Percentiles rank a stretch among this genome's conserved stretches.
Evolutionary conservation across 2,797 vertebrate genomes (phyloP).

Genomic region (Tamandua tetradactyla): DNA sequence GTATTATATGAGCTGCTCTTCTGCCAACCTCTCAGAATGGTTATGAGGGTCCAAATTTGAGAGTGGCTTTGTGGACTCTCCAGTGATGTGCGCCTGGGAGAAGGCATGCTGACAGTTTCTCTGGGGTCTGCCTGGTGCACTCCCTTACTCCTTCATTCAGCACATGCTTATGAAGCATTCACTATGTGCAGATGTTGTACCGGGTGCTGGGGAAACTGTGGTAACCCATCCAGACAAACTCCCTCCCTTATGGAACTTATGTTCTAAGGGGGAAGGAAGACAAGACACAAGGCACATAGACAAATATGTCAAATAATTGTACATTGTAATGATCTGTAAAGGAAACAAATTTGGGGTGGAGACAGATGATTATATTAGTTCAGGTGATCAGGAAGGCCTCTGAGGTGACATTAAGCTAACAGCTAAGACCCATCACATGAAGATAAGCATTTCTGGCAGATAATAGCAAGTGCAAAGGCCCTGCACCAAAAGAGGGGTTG

Average conservation of each 20-base stretch:
- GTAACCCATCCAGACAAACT: not conserved
- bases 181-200: not conserved
- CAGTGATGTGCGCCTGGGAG: fast-evolving
- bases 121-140: not conserved
- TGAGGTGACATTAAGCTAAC: not conserved
- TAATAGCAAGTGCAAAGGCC: not conserved
- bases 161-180: no score
- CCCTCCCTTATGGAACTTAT: not conserved
- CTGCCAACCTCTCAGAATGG: not conserved
- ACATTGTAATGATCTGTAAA: not conserved
- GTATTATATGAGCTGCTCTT: not conserved
- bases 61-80: not conserved
- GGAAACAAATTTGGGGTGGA: not conserved
- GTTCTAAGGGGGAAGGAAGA: not conserved
- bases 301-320: not conserved
- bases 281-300: not conserved
- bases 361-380: not conserved
- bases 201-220: not conserved
- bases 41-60: not conserved
- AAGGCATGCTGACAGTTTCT: not conserved
- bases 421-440: not conserved
- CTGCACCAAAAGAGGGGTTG: not conserved
- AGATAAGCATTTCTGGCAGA: not conserved
- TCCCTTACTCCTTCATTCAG: not conserved
- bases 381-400: not conserved